Conservation (phyloP, 2,797 vertebrate genomes). For the Alca torda region DNA sequence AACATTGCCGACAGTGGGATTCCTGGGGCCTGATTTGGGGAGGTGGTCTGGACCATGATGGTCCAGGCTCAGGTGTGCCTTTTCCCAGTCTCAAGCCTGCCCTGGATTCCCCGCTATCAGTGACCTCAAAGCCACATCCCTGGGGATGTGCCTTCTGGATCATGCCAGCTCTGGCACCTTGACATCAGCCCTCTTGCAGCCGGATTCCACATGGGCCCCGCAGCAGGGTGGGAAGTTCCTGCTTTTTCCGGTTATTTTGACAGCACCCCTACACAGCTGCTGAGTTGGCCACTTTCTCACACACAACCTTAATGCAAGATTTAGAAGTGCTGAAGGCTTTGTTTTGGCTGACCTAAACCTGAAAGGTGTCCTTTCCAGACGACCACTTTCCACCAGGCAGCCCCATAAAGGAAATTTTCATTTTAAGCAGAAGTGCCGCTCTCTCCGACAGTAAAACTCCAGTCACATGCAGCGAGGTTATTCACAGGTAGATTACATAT, state of each 20-base stretch:
- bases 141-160: neutral
- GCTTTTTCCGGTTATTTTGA: neutral
- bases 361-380: neutral
- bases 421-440: neutral
- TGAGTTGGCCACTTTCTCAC: neutral
- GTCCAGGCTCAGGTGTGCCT: neutral
- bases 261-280: neutral
- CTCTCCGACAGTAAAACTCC: neutral
- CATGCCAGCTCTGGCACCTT: neutral
- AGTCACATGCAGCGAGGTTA: neutral
- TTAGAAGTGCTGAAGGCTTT: neutral
- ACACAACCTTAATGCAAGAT: neutral
- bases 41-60: rapidly evolving
- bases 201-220: rapidly evolving
- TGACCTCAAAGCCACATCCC: rapidly evolving
- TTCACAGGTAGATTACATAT: neutral
- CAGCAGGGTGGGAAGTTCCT: neutral
- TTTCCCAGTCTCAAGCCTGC: neutral
- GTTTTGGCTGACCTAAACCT: neutral
- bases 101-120: neutral
- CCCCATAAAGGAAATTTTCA: neutral
- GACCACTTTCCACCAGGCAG: neutral
- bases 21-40: rapidly evolving
- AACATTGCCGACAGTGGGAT: neutral
- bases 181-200: neutral